Evolutionary conservation across 1,140 invertebrate species (phyloP).

Genomic region (Scylla paramamosain): DNA sequence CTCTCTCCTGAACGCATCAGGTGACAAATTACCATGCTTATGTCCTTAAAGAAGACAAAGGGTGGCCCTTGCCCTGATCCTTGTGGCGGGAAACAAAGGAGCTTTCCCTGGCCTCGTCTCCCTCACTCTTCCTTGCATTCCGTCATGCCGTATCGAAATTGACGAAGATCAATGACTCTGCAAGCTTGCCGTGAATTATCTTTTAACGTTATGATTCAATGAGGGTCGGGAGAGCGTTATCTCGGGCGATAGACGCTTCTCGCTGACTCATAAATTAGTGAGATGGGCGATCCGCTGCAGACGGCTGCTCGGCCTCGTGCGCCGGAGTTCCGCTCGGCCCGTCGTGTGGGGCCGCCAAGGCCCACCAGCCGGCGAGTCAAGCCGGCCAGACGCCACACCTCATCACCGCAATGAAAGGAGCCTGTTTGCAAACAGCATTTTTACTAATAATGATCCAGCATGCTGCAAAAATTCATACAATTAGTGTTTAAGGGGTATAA

Average conservation of each 20-base stretch:
- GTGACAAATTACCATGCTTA: not conserved
- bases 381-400: not conserved
- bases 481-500: too few species aligned
- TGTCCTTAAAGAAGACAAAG: not conserved
- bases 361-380: not conserved
- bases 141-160: constrained; percentile 27
- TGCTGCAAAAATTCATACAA: too few species aligned
- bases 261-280: not conserved
- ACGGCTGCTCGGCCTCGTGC: not conserved
- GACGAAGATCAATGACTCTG: not conserved
- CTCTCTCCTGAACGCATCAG: not conserved
- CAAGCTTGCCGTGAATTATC: not conserved
- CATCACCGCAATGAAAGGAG: not conserved
- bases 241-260: constrained; percentile 16
- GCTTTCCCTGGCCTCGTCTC: not conserved
- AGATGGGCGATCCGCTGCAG: not conserved
- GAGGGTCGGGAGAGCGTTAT: not conserved
- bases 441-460: not conserved
- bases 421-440: not conserved
- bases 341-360: constrained; percentile 2
- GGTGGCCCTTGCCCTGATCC: not conserved
- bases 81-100: not conserved
- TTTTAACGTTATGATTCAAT: not conserved
- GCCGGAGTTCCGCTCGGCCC: not conserved
- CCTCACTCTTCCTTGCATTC: not conserved